Evolutionary conservation across 2,888 invertebrate genomes (phyloP).

Genomic region (Xestia sexstrigata): DNA sequence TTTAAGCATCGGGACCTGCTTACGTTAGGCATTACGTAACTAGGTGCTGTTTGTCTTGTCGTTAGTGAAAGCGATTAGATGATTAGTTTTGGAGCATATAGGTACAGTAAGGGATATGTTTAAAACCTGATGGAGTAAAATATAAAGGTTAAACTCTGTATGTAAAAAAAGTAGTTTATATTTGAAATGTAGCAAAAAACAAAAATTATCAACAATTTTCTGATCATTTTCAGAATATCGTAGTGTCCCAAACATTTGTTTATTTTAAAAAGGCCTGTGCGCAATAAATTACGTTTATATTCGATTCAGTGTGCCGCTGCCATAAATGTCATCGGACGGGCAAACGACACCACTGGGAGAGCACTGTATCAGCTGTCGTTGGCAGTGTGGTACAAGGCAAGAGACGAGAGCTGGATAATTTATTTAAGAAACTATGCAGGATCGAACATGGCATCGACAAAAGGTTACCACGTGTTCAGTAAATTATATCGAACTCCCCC

Average conservation of each 20-base stretch:
- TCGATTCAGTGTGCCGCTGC: conserved; percentile 71
- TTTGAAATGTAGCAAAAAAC: neutral
- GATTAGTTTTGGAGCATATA: neutral
- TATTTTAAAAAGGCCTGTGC: conserved; percentile 63
- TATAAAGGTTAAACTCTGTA: neutral
- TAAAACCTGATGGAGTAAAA: neutral
- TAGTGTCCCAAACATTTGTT: conserved; percentile 39
- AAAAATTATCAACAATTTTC: conserved; percentile 19
- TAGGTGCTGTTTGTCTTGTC: neutral
- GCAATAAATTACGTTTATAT: conserved; percentile 77
- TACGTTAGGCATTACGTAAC: neutral
- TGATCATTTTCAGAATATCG: conserved; percentile 44
- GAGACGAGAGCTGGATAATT: neutral
- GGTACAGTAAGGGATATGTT: neutral
- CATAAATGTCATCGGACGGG: conserved; percentile 81
- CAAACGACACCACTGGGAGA: conserved; percentile 79
- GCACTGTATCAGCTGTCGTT: conserved; percentile 76
- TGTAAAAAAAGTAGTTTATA: neutral
- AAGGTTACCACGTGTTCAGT: neutral
- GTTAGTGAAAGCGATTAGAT: neutral
- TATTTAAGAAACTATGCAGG: neutral
- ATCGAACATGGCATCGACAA: neutral
- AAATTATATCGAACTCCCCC: too few species aligned
- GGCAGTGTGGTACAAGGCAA: conserved; percentile 45
- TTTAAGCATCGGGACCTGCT: neutral